Conservation (phyloP, 2,113 vertebrate genomes). For the Embiotoca jacksoni region DNA sequence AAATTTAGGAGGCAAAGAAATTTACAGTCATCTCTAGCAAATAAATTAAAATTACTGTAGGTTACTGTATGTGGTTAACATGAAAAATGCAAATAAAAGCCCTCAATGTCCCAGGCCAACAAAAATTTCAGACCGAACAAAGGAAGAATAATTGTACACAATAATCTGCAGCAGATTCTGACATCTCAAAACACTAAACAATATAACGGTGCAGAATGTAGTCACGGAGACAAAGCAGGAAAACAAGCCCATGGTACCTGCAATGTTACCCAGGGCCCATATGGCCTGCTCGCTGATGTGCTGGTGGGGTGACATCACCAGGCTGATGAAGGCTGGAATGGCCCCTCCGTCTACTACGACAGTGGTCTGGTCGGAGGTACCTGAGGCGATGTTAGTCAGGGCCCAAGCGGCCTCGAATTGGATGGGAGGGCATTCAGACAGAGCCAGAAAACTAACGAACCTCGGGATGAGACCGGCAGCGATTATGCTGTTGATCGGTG, state of each 20-base stretch:
- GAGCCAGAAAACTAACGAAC: conserved; percentile 88
- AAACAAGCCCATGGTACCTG: conserved; percentile 82
- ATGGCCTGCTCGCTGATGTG: conserved; percentile 95
- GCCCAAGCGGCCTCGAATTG: conserved; percentile 97
- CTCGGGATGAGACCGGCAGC: conserved; percentile 89
- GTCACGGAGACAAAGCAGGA: not conserved
- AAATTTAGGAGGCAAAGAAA: not conserved
- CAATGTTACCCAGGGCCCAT: conserved; percentile 95
- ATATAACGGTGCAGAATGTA: no score
- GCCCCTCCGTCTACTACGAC: conserved; percentile 92
- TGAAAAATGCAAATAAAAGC: no score
- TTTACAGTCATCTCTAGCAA: not conserved
- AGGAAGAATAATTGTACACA: no score
- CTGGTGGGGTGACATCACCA: conserved; percentile 88
- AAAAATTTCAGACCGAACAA: no score
- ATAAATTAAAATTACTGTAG: not conserved
- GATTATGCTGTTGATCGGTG: conserved; percentile 91
- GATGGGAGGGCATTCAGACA: conserved; percentile 89
- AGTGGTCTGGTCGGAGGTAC: conserved; percentile 90
- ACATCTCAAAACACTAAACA: no score
- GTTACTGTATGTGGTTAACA: not conserved
- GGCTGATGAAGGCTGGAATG: conserved; percentile 90
- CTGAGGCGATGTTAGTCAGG: conserved; percentile 94
- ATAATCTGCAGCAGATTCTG: no score
- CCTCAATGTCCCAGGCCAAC: no score